Conservation (phyloP, 2,113 vertebrate species). For the Engystomops pustulosus region DNA sequence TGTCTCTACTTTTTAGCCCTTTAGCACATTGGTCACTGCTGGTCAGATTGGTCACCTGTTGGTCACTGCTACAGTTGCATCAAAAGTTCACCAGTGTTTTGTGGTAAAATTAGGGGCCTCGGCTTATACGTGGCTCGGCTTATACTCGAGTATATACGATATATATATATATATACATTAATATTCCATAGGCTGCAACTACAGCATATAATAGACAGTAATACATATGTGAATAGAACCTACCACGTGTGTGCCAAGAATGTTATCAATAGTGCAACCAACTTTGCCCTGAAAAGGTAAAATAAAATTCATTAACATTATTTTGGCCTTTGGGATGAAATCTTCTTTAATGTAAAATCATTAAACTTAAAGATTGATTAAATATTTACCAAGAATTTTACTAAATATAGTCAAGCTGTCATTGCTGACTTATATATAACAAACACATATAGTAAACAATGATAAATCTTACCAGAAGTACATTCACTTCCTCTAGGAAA, state of each 20-base stretch:
- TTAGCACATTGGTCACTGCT: too few species aligned
- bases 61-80: too few species aligned
- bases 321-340: background rate
- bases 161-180: too few species aligned
- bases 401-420: background rate
- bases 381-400: background rate
- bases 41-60: too few species aligned
- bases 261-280: constrained; percentile 45
- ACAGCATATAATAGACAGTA: too few species aligned
- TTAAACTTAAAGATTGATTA: background rate
- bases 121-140: too few species aligned
- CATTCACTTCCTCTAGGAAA: constrained; percentile 45
- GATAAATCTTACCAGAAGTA: constrained; percentile 25
- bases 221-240: background rate
- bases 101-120: too few species aligned
- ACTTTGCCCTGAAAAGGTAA: constrained; percentile 43
- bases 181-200: too few species aligned
- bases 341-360: background rate
- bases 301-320: background rate
- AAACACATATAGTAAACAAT: background rate
- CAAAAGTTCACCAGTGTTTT: too few species aligned
- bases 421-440: background rate
- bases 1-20: too few species aligned
- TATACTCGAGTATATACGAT: too few species aligned
- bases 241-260: constrained; percentile 52